phyloP scores from a whole-genome alignment of 2,797 vertebrate species.

The Acrossocheilus fasciatus region DNA sequence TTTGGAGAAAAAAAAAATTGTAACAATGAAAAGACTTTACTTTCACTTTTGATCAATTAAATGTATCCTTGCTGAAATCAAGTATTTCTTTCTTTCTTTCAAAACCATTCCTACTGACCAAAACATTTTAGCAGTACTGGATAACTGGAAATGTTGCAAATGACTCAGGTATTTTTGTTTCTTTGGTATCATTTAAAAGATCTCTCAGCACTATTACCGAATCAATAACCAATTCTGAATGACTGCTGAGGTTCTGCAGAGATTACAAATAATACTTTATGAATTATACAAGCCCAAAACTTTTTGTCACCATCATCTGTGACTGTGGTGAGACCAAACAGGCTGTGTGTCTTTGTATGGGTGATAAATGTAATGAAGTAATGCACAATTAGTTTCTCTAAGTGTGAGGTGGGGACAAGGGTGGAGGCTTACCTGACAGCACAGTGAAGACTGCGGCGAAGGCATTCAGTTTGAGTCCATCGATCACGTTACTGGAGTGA shows the following conservation, averaged over 20 bases:
- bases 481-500: slow-evolving; percentile 95
- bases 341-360: background rate
- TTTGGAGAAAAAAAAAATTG: background rate
- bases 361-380: slow-evolving; percentile 33
- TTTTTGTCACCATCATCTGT: background rate
- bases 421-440: slow-evolving; percentile 84
- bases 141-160: too few relatives aligned
- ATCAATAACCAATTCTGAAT: background rate
- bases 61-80: background rate
- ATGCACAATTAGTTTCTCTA: slow-evolving; percentile 15
- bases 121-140: background rate
- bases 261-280: background rate
- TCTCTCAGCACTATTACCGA: background rate
- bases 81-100: too few relatives aligned
- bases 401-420: slow-evolving; percentile 8
- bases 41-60: background rate
- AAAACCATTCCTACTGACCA: background rate
- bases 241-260: background rate
- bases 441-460: slow-evolving; percentile 98
- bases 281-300: background rate
- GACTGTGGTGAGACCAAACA: background rate
- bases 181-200: background rate
- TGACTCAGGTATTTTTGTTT: too few relatives aligned
- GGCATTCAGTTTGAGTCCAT: slow-evolving; percentile 96
- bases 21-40: background rate